A percentile compares a stretch with the other conserved stretches of the same genome.
These are phyloP conservation scores for Gallinago paraguaiae DNA, from an alignment of 2,113 vertebrate species.

Conservation along the genomic window DNA sequence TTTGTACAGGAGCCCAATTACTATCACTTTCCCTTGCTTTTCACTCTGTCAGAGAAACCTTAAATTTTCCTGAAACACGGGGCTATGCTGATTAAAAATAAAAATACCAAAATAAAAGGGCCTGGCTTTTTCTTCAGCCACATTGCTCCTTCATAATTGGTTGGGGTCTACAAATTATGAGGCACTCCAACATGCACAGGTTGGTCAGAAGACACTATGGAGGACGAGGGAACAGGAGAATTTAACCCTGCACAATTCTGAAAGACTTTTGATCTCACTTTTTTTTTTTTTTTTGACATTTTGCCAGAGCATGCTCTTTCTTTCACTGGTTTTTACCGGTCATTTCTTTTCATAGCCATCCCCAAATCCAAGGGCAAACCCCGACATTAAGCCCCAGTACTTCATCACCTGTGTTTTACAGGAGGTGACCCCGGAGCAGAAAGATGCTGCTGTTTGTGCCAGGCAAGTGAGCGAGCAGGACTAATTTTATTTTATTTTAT, in stretches of 20 bases:
- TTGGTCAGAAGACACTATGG: background rate
- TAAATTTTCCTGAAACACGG: background rate
- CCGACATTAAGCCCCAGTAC: background rate
- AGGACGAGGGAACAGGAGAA: background rate
- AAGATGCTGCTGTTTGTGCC: background rate
- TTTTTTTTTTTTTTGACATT: background rate
- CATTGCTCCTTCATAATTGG: background rate
- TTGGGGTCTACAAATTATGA: background rate
- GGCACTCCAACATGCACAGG: background rate
- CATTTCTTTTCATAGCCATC: background rate
- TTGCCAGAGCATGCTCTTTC: background rate
- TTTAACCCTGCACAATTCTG: background rate
- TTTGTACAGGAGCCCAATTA: background rate
- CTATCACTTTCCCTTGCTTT: background rate
- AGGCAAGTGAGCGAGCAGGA: background rate
- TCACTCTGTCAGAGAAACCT: background rate
- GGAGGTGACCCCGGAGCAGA: background rate
- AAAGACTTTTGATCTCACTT: background rate
- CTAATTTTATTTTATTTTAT: too few relatives aligned
- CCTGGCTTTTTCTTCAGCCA: background rate
- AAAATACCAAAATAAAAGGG: background rate
- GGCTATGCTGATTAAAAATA: background rate
- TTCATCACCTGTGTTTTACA: background rate
- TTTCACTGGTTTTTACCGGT: background rate
- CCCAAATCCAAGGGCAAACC: background rate